These are phyloP conservation scores for Cephus sareptanus DNA, from an alignment of 2,888 invertebrate genomes.

Conservation along the genomic window DNA sequence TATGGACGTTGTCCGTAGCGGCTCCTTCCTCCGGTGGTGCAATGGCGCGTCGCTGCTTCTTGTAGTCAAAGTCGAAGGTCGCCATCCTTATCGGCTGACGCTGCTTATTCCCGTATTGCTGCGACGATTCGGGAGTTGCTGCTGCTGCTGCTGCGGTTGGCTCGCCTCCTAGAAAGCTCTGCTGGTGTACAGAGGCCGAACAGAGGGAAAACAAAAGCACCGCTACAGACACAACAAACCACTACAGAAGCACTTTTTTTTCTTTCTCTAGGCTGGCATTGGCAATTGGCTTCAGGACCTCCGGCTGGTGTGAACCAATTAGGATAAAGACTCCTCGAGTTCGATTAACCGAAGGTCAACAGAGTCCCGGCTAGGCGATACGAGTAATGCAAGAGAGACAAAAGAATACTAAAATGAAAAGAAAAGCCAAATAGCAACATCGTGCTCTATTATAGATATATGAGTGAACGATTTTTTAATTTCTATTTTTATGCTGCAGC, in stretches of 20 bases:
- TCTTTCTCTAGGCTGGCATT: too few relatives aligned
- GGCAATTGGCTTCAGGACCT: too few relatives aligned
- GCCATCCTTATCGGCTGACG: conserved; percentile 61
- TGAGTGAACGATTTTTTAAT: too few relatives aligned
- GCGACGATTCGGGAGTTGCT: conserved; percentile 47
- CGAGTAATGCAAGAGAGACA: too few relatives aligned
- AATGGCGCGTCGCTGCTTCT: conserved; percentile 35
- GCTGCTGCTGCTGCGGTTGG: conserved; percentile 51
- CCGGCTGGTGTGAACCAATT: too few relatives aligned
- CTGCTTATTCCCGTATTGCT: conserved; percentile 63
- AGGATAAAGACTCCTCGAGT: too few relatives aligned
- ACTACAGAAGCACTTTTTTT: conserved; percentile 52
- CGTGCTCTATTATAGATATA: too few relatives aligned
- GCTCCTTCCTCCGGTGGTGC: conserved; percentile 12
- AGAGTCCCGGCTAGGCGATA: too few relatives aligned
- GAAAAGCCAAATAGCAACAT: too few relatives aligned
- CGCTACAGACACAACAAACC: conserved; percentile 63
- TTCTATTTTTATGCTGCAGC: too few relatives aligned
- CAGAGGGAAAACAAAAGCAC: conserved; percentile 60
- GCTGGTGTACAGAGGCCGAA: conserved; percentile 61
- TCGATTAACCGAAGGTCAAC: too few relatives aligned
- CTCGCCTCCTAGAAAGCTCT: conserved; percentile 64
- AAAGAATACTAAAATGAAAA: too few relatives aligned
- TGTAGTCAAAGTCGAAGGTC: conserved; percentile 57
- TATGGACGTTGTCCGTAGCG: conserved; percentile 18